Evolutionary conservation across 92 coral and sea anemone genomes (phyloP).

Genomic region (Galaxea fascicularis): DNA sequence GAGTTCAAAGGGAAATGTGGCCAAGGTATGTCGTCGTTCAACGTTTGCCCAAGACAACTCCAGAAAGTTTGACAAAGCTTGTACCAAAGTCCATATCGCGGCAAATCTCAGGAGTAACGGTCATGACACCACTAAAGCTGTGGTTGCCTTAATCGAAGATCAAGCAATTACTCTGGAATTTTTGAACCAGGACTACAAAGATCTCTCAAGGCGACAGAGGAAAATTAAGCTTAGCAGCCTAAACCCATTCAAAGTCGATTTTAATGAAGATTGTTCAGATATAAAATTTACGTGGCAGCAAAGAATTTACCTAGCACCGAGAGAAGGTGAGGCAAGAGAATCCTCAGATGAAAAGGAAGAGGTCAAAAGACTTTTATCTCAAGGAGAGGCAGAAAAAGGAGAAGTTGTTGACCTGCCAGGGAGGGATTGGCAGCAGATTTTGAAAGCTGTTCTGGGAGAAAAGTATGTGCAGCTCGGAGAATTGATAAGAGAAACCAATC

Average conservation of each 20-base stretch:
- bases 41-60: conserved; percentile 76
- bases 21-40: conserved; percentile 78
- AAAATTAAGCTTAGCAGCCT: conserved; percentile 68
- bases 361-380: neutral
- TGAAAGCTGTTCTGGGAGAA: neutral
- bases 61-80: conserved; percentile 72
- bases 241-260: conserved; percentile 47
- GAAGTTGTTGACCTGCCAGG: conserved; percentile 5
- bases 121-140: conserved; percentile 50
- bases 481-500: neutral
- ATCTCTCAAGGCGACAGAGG: conserved; percentile 53
- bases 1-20: conserved; percentile 59
- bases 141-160: conserved; percentile 62
- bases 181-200: conserved; percentile 43
- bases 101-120: conserved; percentile 56
- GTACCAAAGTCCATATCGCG: conserved; percentile 66
- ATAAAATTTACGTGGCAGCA: neutral
- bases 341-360: neutral
- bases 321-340: neutral
- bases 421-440: neutral
- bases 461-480: neutral
- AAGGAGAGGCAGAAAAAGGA: neutral
- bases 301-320: neutral
- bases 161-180: conserved; percentile 51
- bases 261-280: neutral